phyloP scores from a whole-genome alignment of 2,888 invertebrate species.

The Aphodius granarius region DNA sequence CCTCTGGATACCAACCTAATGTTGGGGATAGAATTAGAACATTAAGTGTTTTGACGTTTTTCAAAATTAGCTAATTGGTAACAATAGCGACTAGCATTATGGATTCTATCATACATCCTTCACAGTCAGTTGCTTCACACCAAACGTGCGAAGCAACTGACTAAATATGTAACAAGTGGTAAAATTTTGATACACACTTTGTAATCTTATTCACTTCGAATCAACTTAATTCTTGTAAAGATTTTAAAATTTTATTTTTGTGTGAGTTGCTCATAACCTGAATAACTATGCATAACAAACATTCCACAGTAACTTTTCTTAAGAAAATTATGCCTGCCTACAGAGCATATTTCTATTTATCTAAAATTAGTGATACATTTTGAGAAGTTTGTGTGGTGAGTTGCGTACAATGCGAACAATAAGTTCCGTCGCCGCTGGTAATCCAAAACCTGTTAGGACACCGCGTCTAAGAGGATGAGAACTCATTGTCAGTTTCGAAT shows the following conservation, averaged over 20 bases:
- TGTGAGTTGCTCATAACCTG: not conserved
- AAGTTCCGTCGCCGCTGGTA: not conserved
- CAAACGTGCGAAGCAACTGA: too few species aligned
- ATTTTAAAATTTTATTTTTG: not conserved
- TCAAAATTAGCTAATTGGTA: too few species aligned
- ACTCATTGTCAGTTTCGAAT: constrained; percentile 3
- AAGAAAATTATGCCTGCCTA: not conserved
- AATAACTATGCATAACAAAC: not conserved
- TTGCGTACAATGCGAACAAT: not conserved
- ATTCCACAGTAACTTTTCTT: not conserved
- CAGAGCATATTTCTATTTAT: not conserved
- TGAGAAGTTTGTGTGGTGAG: not conserved
- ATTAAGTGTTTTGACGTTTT: too few species aligned
- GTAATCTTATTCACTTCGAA: too few species aligned
- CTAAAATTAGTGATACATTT: not conserved
- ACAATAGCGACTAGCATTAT: too few species aligned
- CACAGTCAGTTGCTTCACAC: too few species aligned
- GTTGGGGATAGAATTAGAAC: too few species aligned
- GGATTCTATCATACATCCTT: too few species aligned
- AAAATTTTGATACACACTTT: too few species aligned
- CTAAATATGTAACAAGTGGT: too few species aligned
- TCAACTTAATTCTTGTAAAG: not conserved
- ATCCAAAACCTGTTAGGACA: not conserved
- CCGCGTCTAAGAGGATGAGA: not conserved
- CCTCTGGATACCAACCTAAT: too few species aligned